Evolutionary conservation across 2,888 invertebrate genomes (phyloP).

Genomic region (Liposcelis brunnea): DNA sequence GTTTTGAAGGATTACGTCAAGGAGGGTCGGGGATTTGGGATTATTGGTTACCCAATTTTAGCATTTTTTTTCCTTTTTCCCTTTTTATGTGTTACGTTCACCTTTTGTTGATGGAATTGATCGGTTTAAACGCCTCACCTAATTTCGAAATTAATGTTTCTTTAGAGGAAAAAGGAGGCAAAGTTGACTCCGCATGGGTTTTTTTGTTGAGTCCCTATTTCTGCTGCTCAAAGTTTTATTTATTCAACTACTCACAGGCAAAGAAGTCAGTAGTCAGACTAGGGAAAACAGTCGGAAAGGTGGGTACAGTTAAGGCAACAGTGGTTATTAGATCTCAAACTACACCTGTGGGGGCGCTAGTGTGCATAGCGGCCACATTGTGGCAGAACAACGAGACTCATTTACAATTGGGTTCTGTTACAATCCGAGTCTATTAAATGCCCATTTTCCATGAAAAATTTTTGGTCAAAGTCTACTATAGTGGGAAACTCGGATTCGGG

Average conservation of each 20-base stretch:
- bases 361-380: too few species aligned
- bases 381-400: too few species aligned
- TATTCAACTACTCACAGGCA: neutral
- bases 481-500: too few species aligned
- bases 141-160: neutral
- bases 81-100: neutral
- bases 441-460: too few species aligned
- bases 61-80: constrained; percentile 2
- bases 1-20: neutral
- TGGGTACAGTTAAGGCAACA: too few species aligned
- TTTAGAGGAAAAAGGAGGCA: neutral
- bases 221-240: neutral
- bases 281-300: too few species aligned
- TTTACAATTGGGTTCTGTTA: too few species aligned
- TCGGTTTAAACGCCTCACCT: neutral
- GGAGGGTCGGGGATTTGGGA: constrained; percentile 5
- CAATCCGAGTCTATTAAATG: too few species aligned
- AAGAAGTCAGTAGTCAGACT: too few species aligned
- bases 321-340: too few species aligned
- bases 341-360: too few species aligned
- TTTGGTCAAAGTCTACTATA: too few species aligned
- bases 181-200: neutral
- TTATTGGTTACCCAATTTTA: constrained; percentile 9
- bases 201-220: neutral
- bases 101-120: constrained; percentile 1